Evolutionary conservation across 2,113 vertebrate species (phyloP).

Genomic region (Grantiella picta): DNA sequence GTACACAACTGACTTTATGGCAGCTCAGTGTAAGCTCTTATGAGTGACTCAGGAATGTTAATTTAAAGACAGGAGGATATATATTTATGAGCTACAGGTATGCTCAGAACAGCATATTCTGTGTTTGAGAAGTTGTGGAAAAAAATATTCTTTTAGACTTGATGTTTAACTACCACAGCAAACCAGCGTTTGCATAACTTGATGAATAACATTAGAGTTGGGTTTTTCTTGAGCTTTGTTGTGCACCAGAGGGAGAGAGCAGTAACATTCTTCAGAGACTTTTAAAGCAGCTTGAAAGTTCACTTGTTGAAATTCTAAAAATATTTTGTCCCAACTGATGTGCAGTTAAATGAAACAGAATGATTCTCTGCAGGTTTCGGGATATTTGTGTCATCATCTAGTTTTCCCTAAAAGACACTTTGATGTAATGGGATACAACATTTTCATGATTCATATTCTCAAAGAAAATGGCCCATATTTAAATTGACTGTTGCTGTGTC

Average conservation of each 20-base stretch:
- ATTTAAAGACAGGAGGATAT: not conserved
- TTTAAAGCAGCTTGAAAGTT: not conserved
- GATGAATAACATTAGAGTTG: not conserved
- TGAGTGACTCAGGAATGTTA: not conserved
- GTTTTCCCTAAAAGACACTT: not conserved
- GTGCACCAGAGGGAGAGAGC: not conserved
- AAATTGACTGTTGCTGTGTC: not conserved
- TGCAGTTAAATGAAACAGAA: not conserved
- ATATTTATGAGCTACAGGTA: not conserved
- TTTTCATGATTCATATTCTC: not conserved
- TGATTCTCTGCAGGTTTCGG: not conserved
- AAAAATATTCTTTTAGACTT: not conserved
- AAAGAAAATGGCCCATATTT: not conserved
- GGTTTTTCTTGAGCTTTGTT: not conserved
- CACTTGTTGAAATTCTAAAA: not conserved
- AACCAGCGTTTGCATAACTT: not conserved
- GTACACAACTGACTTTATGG: not conserved
- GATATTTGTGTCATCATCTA: not conserved
- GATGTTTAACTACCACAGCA: not conserved
- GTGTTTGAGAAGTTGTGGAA: not conserved
- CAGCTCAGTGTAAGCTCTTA: not conserved
- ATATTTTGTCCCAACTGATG: not conserved
- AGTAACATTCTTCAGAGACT: not conserved
- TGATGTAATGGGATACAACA: not conserved
- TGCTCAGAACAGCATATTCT: not conserved